Evolutionary conservation across 2,113 vertebrate genomes (phyloP), one percentile per base, ranked within the genome.

Genomic region (Paradoxurus hermaphroditus): DNA sequence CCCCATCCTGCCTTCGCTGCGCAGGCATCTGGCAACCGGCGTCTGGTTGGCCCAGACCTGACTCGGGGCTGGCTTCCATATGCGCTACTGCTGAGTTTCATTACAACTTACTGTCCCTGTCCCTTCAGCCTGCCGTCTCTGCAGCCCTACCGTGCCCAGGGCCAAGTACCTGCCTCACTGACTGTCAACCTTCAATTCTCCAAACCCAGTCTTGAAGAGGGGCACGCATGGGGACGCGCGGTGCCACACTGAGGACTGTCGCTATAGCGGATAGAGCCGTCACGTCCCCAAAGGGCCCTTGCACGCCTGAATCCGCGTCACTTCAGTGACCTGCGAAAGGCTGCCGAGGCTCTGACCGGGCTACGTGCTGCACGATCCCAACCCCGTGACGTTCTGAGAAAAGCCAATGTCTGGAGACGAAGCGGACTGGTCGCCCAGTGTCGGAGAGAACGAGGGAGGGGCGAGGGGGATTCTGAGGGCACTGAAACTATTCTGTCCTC

Each of bases 171-270:
- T 10, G 49, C 51, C 7, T 5, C 73, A 14, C 12, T 75, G 59
- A 59, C 2, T 14, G 19, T 5, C 44, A 46, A 75, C 34, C 59
- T 62, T 68, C 25, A 1, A 0, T 18, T 39, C 34, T 70, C 62
- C n/a, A 44, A 62, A 16, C 9, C 92, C 14, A 18, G 9, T 7
- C 9, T 2, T 27, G 19, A 10, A 46, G 59, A 5, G 5, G 29
- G 9, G 41, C 29, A 0, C 2, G 0, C 4, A 0, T 6, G 15
- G 73, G 29, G 56, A 27, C 8, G 51, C 68, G 9, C 2, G 1
- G 44, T 2, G 75, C 70, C 72, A 21, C 39, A 9, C 5, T 56
- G 1, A 0, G 0, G 14, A 3, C 44, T 27, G 23, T 44, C 25
- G 67, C 27, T 23, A 23, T 23, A 53, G 53, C 81, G 67, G 89